Evolutionary conservation across 2,888 invertebrate genomes (phyloP).

Genomic region (Glaucopsyche alexis): DNA sequence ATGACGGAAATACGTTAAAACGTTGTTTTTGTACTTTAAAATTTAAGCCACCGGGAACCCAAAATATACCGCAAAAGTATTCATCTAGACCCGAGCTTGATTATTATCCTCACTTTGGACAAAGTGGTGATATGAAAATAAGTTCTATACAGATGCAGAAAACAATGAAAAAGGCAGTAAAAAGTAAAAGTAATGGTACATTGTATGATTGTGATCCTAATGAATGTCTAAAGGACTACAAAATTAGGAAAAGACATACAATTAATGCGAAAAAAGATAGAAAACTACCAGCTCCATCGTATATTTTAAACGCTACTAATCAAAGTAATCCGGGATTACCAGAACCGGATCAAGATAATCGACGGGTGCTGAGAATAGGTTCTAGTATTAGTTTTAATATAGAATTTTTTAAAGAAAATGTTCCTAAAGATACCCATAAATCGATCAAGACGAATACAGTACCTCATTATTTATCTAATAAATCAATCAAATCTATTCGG

Average conservation of each 20-base stretch:
- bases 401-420: slow-evolving; percentile 41
- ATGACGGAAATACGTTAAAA: not conserved
- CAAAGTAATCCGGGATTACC: not conserved
- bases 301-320: too few relatives aligned
- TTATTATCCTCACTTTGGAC: not conserved
- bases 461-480: not conserved
- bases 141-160: not conserved
- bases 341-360: slow-evolving; percentile 2
- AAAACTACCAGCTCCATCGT: not conserved
- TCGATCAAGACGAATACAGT: not conserved
- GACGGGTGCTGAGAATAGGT: slow-evolving; percentile 41
- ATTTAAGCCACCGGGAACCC: not conserved
- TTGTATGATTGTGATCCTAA: slow-evolving; percentile 48
- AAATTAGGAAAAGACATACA: slow-evolving; percentile 36
- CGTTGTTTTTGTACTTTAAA: slow-evolving; percentile 25
- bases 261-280: not conserved
- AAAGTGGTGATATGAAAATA: slow-evolving; percentile 16
- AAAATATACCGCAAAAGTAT: not conserved
- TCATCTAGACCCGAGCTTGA: not conserved
- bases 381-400: slow-evolving; percentile 42
- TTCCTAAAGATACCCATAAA: slow-evolving; percentile 21
- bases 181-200: slow-evolving; percentile 42
- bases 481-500: slow-evolving; percentile 4
- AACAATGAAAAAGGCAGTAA: not conserved
- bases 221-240: slow-evolving; percentile 45